Evolutionary conservation across 2,888 invertebrate genomes (phyloP).

Genomic region (Aquatica leii): DNA sequence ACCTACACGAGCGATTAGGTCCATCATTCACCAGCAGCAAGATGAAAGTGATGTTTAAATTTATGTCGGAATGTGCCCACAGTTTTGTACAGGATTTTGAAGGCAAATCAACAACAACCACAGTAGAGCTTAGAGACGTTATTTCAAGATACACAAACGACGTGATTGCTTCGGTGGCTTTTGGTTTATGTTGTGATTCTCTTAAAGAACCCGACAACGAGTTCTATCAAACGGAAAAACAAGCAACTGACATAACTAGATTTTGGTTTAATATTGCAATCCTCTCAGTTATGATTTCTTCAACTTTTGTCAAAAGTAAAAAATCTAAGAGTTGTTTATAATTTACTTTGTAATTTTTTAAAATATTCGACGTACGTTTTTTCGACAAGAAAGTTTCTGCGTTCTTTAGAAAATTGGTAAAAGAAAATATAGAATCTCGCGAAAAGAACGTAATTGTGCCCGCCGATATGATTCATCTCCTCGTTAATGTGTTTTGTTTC

Average conservation of each 20-base stretch:
- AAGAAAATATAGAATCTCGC: background rate
- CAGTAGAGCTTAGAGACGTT: background rate
- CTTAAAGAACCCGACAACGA: background rate
- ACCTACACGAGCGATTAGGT: too few relatives aligned
- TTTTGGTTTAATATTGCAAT: background rate
- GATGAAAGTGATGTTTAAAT: background rate
- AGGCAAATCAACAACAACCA: background rate
- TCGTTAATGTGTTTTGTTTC: conserved; percentile 62
- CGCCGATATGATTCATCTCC: conserved; percentile 63
- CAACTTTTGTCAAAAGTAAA: background rate
- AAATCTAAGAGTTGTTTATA: background rate
- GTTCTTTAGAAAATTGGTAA: background rate
- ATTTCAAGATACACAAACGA: background rate
- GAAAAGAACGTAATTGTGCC: conserved; percentile 45
- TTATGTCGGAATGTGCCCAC: background rate
- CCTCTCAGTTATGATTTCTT: background rate
- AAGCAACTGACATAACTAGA: background rate
- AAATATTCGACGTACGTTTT: conserved; percentile 33
- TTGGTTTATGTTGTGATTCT: conserved; percentile 4
- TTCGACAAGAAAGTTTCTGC: conserved; percentile 27
- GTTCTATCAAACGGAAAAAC: background rate
- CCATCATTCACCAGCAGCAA: conserved; percentile 4
- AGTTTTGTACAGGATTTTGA: background rate
- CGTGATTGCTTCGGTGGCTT: background rate
- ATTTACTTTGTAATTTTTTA: too few relatives aligned